Evolutionary conservation across 2,113 vertebrate species (phyloP).

Genomic region (Quiscalus mexicanus): DNA sequence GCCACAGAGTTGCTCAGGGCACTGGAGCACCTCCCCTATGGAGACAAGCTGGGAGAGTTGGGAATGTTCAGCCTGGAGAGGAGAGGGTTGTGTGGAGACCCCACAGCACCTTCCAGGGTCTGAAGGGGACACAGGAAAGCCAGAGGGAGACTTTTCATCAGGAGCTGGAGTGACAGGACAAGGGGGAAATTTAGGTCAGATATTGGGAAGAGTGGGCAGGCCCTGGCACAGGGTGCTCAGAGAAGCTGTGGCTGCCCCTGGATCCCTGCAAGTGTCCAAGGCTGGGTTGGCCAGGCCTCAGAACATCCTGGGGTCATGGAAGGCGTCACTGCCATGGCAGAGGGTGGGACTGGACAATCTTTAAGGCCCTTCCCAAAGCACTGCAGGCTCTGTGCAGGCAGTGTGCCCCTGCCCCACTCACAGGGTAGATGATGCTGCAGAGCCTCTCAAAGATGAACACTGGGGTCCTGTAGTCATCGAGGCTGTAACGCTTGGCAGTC

Average conservation of each 20-base stretch:
- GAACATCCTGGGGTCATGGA: accelerated
- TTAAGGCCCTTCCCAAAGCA: not conserved
- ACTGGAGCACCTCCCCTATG: not conserved
- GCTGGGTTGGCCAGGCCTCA: accelerated
- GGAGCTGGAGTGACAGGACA: not conserved
- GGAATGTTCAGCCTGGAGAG: not conserved
- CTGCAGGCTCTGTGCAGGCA: not conserved
- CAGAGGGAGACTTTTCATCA: not conserved
- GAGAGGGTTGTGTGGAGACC: not conserved
- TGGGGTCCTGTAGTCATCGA: constrained; percentile 95
- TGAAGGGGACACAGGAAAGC: not conserved
- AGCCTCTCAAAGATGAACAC: constrained; percentile 99
- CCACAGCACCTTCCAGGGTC: not conserved
- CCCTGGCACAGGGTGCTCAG: not conserved
- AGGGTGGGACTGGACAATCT: not conserved
- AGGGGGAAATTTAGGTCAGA: not conserved
- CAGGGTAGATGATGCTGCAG: constrained; percentile 98
- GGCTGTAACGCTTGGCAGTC: constrained; percentile 95
- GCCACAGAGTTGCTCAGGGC: accelerated
- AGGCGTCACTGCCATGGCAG: not conserved
- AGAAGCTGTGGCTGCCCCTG: not conserved
- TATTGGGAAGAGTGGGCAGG: not conserved
- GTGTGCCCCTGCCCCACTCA: constrained; percentile 64
- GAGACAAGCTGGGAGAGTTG: not conserved
- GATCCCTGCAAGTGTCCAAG: not conserved